Conservation (phyloP, 1,140 invertebrate species). For the Pseudomyrmex gracilis region DNA sequence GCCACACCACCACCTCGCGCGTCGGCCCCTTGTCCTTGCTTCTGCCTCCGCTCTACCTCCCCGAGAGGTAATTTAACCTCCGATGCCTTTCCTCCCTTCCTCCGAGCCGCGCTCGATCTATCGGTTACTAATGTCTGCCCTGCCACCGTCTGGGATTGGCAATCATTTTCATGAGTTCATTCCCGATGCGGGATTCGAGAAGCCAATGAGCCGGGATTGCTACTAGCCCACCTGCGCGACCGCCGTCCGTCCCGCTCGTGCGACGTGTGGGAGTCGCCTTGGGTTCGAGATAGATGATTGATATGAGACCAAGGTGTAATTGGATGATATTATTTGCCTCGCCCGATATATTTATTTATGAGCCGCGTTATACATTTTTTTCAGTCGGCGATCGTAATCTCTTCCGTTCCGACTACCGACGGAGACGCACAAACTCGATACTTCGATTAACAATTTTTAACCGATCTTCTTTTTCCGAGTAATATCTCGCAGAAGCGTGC, state of each 20-base stretch:
- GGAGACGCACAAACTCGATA: neutral
- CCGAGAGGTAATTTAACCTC: slow-evolving; percentile 76
- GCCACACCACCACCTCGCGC: slow-evolving; percentile 54
- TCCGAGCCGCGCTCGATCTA: slow-evolving; percentile 69
- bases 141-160: slow-evolving; percentile 66
- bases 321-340: slow-evolving; percentile 58
- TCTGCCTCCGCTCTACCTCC: slow-evolving; percentile 52
- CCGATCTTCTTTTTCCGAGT: neutral
- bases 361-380: slow-evolving; percentile 22
- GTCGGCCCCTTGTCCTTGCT: slow-evolving; percentile 66
- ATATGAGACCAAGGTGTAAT: slow-evolving; percentile 42
- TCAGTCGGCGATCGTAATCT: neutral
- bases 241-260: neutral
- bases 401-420: too few species aligned
- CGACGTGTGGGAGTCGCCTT: slow-evolving; percentile 27
- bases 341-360: slow-evolving; percentile 47
- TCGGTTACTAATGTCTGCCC: slow-evolving; percentile 74
- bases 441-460: slow-evolving; percentile 30
- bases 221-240: slow-evolving; percentile 54
- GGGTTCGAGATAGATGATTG: slow-evolving; percentile 48
- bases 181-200: slow-evolving; percentile 56
- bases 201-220: slow-evolving; percentile 58
- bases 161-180: slow-evolving; percentile 77
- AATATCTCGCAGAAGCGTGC: too few species aligned
- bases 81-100: slow-evolving; percentile 35